Evolutionary conservation across 2,797 vertebrate species (phyloP).

Genomic region (Chiloscyllium punctatum): DNA sequence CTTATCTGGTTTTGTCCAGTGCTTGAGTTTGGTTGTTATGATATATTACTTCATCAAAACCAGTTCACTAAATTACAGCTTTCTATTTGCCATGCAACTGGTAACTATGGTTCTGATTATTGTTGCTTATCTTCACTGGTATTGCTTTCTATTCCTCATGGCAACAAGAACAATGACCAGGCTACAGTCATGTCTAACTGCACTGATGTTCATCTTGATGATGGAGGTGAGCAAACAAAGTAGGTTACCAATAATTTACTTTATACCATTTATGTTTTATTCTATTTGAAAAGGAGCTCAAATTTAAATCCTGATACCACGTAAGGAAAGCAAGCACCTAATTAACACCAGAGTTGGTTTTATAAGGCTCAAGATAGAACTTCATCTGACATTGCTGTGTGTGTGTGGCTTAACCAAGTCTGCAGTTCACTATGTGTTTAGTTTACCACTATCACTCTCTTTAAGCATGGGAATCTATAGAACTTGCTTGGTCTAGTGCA

Average conservation of each 20-base stretch:
- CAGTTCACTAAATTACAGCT: not conserved
- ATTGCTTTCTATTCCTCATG: not conserved
- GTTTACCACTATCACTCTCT: no score
- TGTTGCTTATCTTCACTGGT: not conserved
- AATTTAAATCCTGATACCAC: not conserved
- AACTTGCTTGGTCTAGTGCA: no score
- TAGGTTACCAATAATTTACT: not conserved
- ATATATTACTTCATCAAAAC: conserved; percentile 10
- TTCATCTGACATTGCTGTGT: no score
- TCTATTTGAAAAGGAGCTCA: not conserved
- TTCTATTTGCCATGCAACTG: not conserved
- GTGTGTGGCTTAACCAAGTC: no score
- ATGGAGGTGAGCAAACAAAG: not conserved
- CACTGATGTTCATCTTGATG: not conserved
- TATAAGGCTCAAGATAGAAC: not conserved
- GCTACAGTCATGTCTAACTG: not conserved
- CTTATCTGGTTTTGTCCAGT: not conserved
- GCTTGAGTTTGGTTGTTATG: not conserved
- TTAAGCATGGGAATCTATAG: no score
- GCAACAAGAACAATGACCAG: not conserved
- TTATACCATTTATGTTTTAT: not conserved
- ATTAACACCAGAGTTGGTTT: not conserved
- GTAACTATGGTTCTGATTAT: not conserved
- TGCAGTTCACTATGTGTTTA: no score
- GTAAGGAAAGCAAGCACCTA: not conserved